Evolutionary conservation across 1,140 invertebrate genomes (phyloP), one percentile per base, ranked within the genome.

Genomic region (Drosophila sproati): DNA sequence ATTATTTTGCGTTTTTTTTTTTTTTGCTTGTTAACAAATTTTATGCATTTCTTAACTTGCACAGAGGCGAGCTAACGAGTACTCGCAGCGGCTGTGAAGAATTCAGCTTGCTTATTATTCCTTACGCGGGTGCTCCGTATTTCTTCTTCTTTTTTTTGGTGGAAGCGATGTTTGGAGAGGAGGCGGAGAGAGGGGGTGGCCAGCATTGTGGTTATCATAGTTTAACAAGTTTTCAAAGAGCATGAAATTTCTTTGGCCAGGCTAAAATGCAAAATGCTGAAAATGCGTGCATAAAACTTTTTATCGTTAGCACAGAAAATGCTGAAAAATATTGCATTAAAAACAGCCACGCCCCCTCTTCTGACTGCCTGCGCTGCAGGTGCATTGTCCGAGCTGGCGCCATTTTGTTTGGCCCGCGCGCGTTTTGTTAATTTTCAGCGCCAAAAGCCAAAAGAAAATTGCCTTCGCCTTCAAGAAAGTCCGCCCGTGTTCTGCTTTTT

Each of bases 181-280:
- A 12, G 6, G 12, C 5, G 0, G 20, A 4, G 1, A 3, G 10
- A 8, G 41, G 41, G 10, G 52, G 52, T 71, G 80, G 73, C 83
- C 83, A 80, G 80, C 85, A 89, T 89, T 89, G 85, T 89, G 85
- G 85, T 89, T 89, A 89, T 89, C 85, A 89, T 89, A 89, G 78
- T 89, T 89, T 89, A 89, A 89, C 85, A 89, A 89, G 85, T 89
- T 89, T 89, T 88, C 75, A 89, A 89, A 89, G 78, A 89, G 85
- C 85, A 81, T 85, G 81, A 83, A 89, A 89, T 89, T 89, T 81
- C 80, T 73, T 83, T 83, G 80, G 80, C 48, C 73, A 62, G 62
- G 61, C 70, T 48, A 51, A 61, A 29, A 63, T 80, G 73, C 32
- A 72, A 80, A 80, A 80, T 75, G 73, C 70, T 80, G 69, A 64